Evolutionary conservation across 2,797 vertebrate genomes (phyloP).

Genomic region (Sebastes wilsoni): DNA sequence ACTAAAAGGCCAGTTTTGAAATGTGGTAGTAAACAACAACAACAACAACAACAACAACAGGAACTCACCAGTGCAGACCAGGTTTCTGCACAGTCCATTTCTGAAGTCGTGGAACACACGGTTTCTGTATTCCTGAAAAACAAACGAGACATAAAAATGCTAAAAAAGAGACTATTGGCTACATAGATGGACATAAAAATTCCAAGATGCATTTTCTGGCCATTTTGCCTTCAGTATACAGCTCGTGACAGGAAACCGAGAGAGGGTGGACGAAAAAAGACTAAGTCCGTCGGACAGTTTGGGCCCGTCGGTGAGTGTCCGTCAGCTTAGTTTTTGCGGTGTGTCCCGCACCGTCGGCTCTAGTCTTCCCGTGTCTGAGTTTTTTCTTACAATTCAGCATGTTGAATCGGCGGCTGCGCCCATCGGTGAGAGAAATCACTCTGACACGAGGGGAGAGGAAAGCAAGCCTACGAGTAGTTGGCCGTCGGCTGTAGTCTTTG

Average conservation of each 20-base stretch:
- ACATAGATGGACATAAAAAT: not conserved
- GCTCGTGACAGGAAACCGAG: not conserved
- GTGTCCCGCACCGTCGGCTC: too few species aligned
- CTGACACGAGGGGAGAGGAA: too few species aligned
- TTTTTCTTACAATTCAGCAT: too few species aligned
- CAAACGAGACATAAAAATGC: not conserved
- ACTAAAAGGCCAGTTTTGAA: accelerated
- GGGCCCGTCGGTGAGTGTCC: too few species aligned
- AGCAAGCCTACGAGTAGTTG: too few species aligned
- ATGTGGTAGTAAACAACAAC: accelerated
- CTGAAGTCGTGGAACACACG: constrained; percentile 88
- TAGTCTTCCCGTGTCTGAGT: too few species aligned
- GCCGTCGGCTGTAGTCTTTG: too few species aligned
- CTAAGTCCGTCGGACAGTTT: too few species aligned
- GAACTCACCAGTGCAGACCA: constrained; percentile 85
- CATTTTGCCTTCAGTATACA: not conserved
- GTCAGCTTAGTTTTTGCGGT: too few species aligned
- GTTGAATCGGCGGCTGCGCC: too few species aligned
- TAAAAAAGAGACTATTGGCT: not conserved
- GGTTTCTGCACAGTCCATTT: constrained; percentile 86
- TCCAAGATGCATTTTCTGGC: not conserved
- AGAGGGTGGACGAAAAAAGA: not conserved
- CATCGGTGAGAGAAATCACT: too few species aligned
- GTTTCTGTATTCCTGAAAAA: constrained; percentile 85
- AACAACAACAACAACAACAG: too few species aligned